Percentiles rank a stretch among this genome's conserved stretches.
Evolutionary conservation across 92 coral and sea anemone genomes (phyloP).

Genomic region (Heliopora coerulea): DNA sequence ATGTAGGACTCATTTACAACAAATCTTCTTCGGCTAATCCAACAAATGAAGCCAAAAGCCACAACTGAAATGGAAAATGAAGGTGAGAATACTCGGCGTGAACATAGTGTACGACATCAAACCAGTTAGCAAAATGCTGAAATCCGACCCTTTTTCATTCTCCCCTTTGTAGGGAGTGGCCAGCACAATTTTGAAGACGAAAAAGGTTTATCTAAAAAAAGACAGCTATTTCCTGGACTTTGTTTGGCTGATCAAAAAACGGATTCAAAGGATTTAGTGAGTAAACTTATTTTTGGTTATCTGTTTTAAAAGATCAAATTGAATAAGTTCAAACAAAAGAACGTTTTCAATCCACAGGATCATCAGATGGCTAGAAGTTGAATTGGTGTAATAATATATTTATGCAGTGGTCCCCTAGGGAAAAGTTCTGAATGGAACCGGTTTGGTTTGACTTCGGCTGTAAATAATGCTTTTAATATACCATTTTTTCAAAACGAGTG

Average conservation of each 20-base stretch:
- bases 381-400: no score
- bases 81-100: slow-evolving; percentile 18
- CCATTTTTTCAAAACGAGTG: no score
- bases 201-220: slow-evolving; percentile 52
- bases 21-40: slow-evolving; percentile 84
- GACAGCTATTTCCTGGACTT: slow-evolving; percentile 83
- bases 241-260: slow-evolving; percentile 72
- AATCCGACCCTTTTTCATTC: neutral
- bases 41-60: slow-evolving; percentile 83
- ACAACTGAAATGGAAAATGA: slow-evolving; percentile 14
- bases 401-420: no score
- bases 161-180: neutral
- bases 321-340: slow-evolving; percentile 10
- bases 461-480: no score
- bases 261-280: slow-evolving; percentile 35
- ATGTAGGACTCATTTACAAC: slow-evolving; percentile 86
- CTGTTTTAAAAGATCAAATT: no score
- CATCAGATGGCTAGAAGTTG: neutral
- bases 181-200: slow-evolving; percentile 27
- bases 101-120: no score
- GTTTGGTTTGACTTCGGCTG: no score
- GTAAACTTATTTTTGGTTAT: neutral
- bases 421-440: no score
- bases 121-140: no score
- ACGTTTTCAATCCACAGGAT: neutral